phyloP scores from a whole-genome alignment of 2,888 invertebrate species.

The Mimachlamys varia region DNA sequence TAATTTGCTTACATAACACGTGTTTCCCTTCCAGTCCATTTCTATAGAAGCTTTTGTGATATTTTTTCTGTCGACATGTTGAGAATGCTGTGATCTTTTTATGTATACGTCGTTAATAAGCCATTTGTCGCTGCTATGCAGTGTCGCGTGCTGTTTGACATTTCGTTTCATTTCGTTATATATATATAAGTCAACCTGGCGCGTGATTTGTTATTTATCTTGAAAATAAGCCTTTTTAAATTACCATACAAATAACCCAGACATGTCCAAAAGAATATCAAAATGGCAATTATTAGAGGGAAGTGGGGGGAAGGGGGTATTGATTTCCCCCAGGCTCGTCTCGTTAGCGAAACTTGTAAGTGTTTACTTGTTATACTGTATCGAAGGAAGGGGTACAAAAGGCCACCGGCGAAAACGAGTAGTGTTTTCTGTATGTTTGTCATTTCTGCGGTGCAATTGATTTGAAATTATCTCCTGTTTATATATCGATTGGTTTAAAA shows the following conservation, averaged over 20 bases:
- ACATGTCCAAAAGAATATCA: slow-evolving; percentile 2
- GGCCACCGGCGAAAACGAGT: background rate
- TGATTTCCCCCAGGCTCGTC: background rate
- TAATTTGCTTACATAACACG: no score
- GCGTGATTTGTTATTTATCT: background rate
- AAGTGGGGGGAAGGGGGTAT: background rate
- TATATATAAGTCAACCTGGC: background rate
- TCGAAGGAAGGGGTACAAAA: background rate
- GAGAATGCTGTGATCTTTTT: background rate
- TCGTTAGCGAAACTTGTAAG: background rate
- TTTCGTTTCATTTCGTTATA: background rate
- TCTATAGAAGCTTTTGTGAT: no score
- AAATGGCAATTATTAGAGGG: background rate
- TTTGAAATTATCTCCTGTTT: background rate
- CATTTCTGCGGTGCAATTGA: background rate
- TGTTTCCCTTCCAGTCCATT: no score
- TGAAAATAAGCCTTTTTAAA: background rate
- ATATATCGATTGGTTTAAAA: no score
- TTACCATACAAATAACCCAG: slow-evolving; percentile 1
- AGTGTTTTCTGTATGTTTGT: background rate
- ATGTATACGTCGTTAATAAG: background rate
- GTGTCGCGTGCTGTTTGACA: background rate
- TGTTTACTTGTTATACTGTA: background rate
- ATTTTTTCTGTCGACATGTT: no score
- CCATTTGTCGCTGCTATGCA: background rate